Evolutionary conservation across 2,888 invertebrate species (phyloP).

Genomic region (Caenorhabditis doughertyi): DNA sequence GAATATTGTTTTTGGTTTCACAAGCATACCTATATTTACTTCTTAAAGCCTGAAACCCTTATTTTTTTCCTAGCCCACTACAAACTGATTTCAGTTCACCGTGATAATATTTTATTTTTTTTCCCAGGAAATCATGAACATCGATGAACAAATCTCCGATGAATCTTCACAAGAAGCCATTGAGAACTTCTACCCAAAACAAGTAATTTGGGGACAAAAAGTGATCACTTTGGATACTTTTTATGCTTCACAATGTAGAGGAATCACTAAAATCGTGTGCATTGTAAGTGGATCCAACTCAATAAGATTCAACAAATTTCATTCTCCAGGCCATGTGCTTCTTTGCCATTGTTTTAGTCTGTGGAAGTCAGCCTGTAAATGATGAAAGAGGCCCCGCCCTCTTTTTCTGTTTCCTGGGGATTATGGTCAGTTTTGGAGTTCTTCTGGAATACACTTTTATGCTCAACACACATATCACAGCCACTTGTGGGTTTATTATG

Average conservation of each 20-base stretch:
- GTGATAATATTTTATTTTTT: too few relatives aligned
- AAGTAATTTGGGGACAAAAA: slow-evolving; percentile 60
- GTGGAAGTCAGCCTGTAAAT: slow-evolving; percentile 69
- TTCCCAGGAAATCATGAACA: too few relatives aligned
- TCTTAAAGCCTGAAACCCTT: too few relatives aligned
- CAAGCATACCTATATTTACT: too few relatives aligned
- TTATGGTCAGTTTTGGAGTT: slow-evolving; percentile 72
- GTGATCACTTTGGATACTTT: slow-evolving; percentile 73
- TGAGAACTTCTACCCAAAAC: slow-evolving; percentile 53
- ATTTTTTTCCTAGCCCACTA: too few relatives aligned
- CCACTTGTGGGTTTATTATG: slow-evolving; percentile 70
- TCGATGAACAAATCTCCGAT: slow-evolving; percentile 27
- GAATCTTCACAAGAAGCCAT: not conserved
- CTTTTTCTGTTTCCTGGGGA: slow-evolving; percentile 71
- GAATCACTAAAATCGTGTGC: slow-evolving; percentile 74
- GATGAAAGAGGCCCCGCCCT: slow-evolving; percentile 77
- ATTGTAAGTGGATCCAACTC: too few relatives aligned
- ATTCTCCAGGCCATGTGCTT: slow-evolving; percentile 68
- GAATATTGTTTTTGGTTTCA: too few relatives aligned
- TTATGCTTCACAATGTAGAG: slow-evolving; percentile 72
- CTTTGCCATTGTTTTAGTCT: slow-evolving; percentile 67
- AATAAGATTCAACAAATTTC: too few relatives aligned
- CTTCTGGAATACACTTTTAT: slow-evolving; percentile 75
- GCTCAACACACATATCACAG: slow-evolving; percentile 71
- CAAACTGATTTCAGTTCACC: too few relatives aligned